These are phyloP conservation scores for Achatina immaculata DNA, from an alignment of 1,140 invertebrate species.

Conservation along the genomic window DNA sequence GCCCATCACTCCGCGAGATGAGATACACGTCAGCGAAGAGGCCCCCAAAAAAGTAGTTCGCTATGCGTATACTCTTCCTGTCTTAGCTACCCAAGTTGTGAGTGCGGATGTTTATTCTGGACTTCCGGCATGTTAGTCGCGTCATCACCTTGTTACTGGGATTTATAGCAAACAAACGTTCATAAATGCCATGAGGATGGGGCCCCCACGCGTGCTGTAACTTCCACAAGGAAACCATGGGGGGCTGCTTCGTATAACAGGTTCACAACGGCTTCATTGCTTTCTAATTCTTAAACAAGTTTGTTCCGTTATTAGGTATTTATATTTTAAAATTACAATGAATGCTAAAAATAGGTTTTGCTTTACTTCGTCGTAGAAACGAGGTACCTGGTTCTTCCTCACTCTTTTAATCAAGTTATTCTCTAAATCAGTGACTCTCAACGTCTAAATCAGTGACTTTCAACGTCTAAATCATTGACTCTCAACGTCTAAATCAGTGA, in stretches of 20 bases:
- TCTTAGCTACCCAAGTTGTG: background rate
- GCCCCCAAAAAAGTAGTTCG: background rate
- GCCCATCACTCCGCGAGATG: background rate
- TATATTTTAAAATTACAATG: too few species aligned
- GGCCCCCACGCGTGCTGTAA: conserved; percentile 5
- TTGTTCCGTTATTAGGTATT: too few species aligned
- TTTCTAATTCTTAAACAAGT: too few species aligned
- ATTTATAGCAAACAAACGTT: conserved; percentile 10
- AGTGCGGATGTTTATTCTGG: background rate
- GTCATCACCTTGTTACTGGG: conserved; percentile 17
- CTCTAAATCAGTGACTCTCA: too few species aligned
- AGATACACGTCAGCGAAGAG: background rate
- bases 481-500: too few species aligned
- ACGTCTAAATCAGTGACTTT: too few species aligned
- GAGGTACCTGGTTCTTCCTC: too few species aligned
- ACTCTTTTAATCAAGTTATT: too few species aligned
- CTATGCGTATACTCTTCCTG: background rate
- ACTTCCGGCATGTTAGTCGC: conserved; percentile 7
- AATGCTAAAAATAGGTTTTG: too few species aligned
- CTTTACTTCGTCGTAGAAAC: too few species aligned
- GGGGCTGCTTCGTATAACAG: background rate
- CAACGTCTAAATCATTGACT: too few species aligned
- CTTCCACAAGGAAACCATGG: background rate
- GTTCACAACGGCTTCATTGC: background rate
- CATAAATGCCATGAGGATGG: background rate